Evolutionary conservation across 2,113 vertebrate genomes (phyloP).

Genomic region (Oryzias woworae): DNA sequence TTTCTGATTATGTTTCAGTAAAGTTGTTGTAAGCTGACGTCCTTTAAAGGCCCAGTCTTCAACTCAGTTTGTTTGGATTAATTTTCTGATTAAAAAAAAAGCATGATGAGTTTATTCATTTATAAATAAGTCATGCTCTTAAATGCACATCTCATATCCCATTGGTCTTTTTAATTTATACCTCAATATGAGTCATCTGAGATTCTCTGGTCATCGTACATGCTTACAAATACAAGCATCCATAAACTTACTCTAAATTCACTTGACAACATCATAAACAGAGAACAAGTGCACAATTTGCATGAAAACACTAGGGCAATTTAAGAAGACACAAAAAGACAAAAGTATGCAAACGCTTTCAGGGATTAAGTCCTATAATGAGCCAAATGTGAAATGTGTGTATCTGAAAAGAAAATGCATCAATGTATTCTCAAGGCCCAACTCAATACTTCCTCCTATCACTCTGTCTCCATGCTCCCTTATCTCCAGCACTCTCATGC

Average conservation of each 20-base stretch:
- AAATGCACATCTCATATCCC: too few species aligned
- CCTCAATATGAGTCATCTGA: neutral
- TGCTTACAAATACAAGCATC: neutral
- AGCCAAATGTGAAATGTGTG: constrained; percentile 58
- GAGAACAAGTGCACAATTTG: constrained; percentile 8
- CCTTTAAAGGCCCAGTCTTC: too few species aligned
- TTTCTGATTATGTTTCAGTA: too few species aligned
- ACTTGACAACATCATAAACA: constrained; percentile 11
- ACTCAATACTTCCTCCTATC: constrained; percentile 25
- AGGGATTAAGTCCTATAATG: constrained; percentile 52
- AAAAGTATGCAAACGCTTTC: constrained; percentile 39
- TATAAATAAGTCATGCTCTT: too few species aligned
- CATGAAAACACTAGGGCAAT: constrained; percentile 12
- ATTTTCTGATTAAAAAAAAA: neutral
- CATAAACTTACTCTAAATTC: constrained; percentile 1
- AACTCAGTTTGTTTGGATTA: neutral
- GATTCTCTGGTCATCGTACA: neutral
- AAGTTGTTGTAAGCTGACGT: too few species aligned
- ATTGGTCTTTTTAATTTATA: neutral
- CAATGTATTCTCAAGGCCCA: constrained; percentile 47
- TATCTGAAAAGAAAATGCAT: constrained; percentile 61
- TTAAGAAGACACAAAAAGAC: constrained; percentile 35
- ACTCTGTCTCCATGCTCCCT: constrained; percentile 35
- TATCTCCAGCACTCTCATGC: constrained; percentile 45
- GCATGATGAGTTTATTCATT: neutral